Evolutionary conservation across 2,888 invertebrate genomes (phyloP), one percentile per base, ranked within the genome.

Genomic region (Drosophila histrio): DNA sequence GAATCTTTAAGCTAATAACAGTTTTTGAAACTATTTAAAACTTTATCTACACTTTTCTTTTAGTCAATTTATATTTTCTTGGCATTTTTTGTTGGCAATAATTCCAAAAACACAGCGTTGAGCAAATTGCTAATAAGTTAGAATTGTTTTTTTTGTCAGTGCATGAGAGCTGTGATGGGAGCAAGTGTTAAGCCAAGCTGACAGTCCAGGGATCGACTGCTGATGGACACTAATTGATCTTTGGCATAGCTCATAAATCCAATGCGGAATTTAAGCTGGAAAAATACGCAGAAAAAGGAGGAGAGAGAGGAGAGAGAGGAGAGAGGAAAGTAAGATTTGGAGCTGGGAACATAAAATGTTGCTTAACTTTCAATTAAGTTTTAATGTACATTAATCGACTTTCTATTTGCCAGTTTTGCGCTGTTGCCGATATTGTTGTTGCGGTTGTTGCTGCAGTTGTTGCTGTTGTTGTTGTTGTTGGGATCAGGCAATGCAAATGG

Each of bases 401-500:
- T 76, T 74, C 76, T 76, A 76, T 77, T 76, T 56, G 59, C 50
- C 21, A 53, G 58, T 52, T 41, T 13, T 30, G n/a, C 13, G 28
- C 17, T 36, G 59, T 52, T 54, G 41, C 21, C 13, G 26, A 46
- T 53, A 32, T 32, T 43, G 65, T 28, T 30, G 58, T 26, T 49
- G 44, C 22, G 17, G 38, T 19, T 17, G 19, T 22, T 46, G 52
- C 32, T 17, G 49, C 26, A 24, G 50, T n/a, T 54, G 53, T n/a
- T 56, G 32, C 3, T 34, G 46, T 62, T 61, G 64, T 13, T 64
- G 64, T 30, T 71, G 70, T 49, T 52, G 36, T 50, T 61, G 64
- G 60, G 49, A 59, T 52, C 68, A 43, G 46, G 38, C 71, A 82
- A 82, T 82, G 82, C 82, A 82, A 82, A 82, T 82, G 80, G 78